Evolutionary conservation across 2,113 vertebrate genomes (phyloP).

Genomic region (Cynopterus brachyotis): DNA sequence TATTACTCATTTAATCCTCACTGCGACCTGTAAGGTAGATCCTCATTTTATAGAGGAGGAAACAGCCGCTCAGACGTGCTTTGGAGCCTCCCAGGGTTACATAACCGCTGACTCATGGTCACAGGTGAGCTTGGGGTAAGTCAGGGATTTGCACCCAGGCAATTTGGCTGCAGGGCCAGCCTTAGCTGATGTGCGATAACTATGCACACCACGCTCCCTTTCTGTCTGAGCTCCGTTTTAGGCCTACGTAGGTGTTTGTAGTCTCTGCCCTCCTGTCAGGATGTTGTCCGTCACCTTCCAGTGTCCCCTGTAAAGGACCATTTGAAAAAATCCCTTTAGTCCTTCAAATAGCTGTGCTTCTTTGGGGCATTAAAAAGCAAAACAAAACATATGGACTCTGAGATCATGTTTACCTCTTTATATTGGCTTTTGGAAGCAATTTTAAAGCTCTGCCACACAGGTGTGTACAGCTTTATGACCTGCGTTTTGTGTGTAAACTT

Average conservation of each 20-base stretch:
- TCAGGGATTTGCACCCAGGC: not conserved
- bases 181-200: not conserved
- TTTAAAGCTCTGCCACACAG: not conserved
- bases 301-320: not conserved
- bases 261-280: not conserved
- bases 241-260: not conserved
- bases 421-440: not conserved
- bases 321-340: not conserved
- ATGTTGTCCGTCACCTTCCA: not conserved
- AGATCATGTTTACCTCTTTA: not conserved
- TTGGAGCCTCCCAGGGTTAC: no score
- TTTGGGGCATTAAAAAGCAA: not conserved
- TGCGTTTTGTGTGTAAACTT: not conserved
- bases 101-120: fast-evolving
- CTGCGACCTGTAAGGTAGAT: not conserved
- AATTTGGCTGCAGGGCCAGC: not conserved
- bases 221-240: not conserved
- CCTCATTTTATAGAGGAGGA: not conserved
- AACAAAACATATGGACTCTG: not conserved
- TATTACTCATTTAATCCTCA: not conserved
- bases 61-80: not conserved
- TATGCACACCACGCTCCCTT: fast-evolving
- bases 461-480: not conserved
- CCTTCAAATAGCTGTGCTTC: not conserved
- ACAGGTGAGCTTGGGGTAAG: not conserved